Evolutionary conservation across 2,797 vertebrate genomes (phyloP).

Genomic region (Anas georgica): DNA sequence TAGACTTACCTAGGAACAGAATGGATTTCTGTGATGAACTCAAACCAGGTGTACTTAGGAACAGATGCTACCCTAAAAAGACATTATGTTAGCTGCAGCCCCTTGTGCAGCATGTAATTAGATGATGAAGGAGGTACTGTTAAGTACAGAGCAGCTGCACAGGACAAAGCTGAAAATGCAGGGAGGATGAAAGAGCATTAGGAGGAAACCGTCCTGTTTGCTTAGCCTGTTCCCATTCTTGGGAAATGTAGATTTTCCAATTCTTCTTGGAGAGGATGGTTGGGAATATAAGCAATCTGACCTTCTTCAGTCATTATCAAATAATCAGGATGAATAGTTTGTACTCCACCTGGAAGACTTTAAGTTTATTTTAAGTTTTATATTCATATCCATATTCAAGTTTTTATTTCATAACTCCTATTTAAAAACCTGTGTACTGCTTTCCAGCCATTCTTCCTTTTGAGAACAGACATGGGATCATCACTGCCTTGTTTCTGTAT

Average conservation of each 20-base stretch:
- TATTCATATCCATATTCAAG: too few relatives aligned
- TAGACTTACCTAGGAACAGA: not conserved
- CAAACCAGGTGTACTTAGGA: not conserved
- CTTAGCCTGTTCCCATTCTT: not conserved
- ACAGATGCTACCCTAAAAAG: not conserved
- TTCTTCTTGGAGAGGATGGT: not conserved
- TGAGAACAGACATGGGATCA: conserved; percentile 21
- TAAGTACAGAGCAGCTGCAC: not conserved
- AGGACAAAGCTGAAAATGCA: not conserved
- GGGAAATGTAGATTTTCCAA: not conserved
- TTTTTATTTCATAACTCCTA: too few relatives aligned
- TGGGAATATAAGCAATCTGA: not conserved
- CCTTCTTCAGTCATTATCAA: not conserved
- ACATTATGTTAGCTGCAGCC: not conserved
- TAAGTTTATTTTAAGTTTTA: too few relatives aligned
- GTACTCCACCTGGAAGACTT: not conserved
- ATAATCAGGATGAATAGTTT: not conserved
- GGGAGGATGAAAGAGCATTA: not conserved
- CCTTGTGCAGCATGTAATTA: not conserved
- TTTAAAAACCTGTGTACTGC: too few relatives aligned
- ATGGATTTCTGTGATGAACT: not conserved
- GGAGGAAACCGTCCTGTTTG: not conserved
- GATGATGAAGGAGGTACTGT: not conserved
- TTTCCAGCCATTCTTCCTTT: not conserved
- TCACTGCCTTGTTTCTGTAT: not conserved